Conservation (phyloP, 2,797 vertebrate species). For the Neosilurus hyrtlii region DNA sequence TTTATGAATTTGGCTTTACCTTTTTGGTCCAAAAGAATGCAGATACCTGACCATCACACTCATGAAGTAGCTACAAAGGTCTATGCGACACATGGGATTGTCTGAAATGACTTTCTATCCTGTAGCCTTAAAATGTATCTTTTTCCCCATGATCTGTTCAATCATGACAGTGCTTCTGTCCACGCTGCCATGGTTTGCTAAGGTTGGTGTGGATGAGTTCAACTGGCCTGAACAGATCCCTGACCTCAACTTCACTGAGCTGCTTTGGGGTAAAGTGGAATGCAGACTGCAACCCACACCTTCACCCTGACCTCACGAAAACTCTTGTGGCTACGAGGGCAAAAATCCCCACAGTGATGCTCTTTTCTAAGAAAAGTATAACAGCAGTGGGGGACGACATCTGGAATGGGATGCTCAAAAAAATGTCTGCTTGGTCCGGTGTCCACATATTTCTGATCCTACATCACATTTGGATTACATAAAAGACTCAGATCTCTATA, state of each 20-base stretch:
- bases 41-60: background rate
- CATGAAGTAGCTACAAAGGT: background rate
- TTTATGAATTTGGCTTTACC: background rate
- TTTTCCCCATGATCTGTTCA: no score
- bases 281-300: background rate
- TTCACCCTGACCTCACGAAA: background rate
- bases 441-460: background rate
- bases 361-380: background rate
- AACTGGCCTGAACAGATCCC: background rate
- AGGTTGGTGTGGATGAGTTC: background rate
- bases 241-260: background rate
- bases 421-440: background rate
- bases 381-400: background rate
- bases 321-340: background rate
- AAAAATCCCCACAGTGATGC: background rate
- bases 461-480: background rate
- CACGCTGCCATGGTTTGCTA: background rate
- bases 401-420: background rate
- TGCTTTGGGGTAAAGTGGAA: background rate
- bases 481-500: no score
- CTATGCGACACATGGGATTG: background rate
- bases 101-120: background rate
- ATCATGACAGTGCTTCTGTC: background rate
- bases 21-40: background rate
- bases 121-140: background rate